Evolutionary conservation across 2,888 invertebrate genomes (phyloP).

Genomic region (Cantharis rufa): DNA sequence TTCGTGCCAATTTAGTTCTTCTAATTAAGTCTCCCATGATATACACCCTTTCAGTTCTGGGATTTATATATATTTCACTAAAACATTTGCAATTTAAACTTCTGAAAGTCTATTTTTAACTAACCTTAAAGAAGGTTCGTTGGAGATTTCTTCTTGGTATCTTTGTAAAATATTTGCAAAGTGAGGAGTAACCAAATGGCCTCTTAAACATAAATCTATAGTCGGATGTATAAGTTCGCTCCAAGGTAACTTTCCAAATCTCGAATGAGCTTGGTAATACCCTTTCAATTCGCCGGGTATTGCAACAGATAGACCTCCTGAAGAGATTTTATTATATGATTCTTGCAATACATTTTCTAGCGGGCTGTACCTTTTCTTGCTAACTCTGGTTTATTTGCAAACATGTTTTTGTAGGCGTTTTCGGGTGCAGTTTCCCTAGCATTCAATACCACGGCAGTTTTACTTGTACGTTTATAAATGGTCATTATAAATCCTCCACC

Average conservation of each 20-base stretch:
- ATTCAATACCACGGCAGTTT: slow-evolving; percentile 65
- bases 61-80: slow-evolving; percentile 51
- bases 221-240: slow-evolving; percentile 73
- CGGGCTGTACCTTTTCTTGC: background rate
- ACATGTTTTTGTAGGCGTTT: slow-evolving; percentile 70
- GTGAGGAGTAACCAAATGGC: slow-evolving; percentile 69
- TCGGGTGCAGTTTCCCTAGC: slow-evolving; percentile 77
- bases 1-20: slow-evolving; percentile 58
- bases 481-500: slow-evolving; percentile 87
- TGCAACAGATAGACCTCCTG: slow-evolving; percentile 73
- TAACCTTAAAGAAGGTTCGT: slow-evolving; percentile 31
- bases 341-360: background rate
- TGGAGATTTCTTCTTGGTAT: slow-evolving; percentile 49
- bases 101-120: slow-evolving; percentile 25
- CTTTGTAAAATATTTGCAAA: slow-evolving; percentile 62
- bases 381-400: slow-evolving; percentile 36
- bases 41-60: slow-evolving; percentile 52
- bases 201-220: slow-evolving; percentile 70
- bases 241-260: slow-evolving; percentile 78
- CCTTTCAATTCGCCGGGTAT: slow-evolving; percentile 87
- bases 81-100: background rate
- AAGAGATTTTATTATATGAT: background rate
- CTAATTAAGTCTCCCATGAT: slow-evolving; percentile 53
- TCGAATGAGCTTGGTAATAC: slow-evolving; percentile 74
- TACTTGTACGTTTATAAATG: slow-evolving; percentile 67